A percentile compares a stretch with the other conserved stretches of the same genome.
Conservation (phyloP, 2,797 vertebrate genomes). For the Poecilia velifera region DNA sequence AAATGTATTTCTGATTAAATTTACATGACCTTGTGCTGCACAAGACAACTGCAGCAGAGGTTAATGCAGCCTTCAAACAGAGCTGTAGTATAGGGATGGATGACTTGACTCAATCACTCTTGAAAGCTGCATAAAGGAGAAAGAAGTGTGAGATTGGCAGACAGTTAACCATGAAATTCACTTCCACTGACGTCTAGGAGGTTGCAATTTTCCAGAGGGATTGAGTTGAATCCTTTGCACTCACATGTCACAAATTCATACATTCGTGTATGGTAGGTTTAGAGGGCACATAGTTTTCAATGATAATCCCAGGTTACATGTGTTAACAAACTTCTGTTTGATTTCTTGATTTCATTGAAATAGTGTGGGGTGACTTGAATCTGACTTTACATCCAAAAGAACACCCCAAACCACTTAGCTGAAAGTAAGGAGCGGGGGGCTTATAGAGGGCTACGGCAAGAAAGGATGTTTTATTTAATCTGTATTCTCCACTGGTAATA, state of each 20-base stretch:
- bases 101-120: constrained; percentile 72
- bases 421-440: no score
- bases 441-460: no score
- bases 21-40: constrained; percentile 56
- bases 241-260: constrained; percentile 35
- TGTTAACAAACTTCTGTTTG: constrained; percentile 22
- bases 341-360: neutral
- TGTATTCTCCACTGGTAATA: no score
- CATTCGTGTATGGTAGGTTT: constrained; percentile 1
- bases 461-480: no score
- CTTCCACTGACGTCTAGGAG: constrained; percentile 62
- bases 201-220: constrained; percentile 67
- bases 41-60: constrained; percentile 52
- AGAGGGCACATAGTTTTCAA: constrained; percentile 19
- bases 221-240: constrained; percentile 53
- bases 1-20: constrained; percentile 36
- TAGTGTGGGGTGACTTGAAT: no score
- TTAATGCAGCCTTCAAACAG: constrained; percentile 52
- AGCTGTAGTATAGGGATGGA: constrained; percentile 45
- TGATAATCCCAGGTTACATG: constrained; percentile 26
- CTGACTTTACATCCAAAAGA: no score
- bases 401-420: no score
- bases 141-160: constrained; percentile 70
- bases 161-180: constrained; percentile 79
- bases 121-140: constrained; percentile 62